Percentiles rank a stretch among this genome's conserved stretches.
phyloP scores from a whole-genome alignment of 35 echinoderm and acorn worm species.

The Chiridota heheva region DNA sequence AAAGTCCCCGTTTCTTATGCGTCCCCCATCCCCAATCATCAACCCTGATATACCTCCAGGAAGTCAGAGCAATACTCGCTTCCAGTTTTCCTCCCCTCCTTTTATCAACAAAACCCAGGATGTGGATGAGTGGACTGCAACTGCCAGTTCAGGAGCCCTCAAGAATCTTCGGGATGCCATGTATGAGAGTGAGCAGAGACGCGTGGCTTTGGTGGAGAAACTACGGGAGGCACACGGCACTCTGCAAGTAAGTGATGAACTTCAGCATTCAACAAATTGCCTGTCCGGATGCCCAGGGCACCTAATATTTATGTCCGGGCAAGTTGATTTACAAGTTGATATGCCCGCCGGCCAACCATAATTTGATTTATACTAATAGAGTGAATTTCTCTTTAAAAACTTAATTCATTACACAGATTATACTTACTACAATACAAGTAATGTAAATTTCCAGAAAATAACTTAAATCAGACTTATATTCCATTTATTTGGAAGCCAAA shows the following conservation, averaged over 20 bases:
- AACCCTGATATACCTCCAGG: constrained; percentile 16
- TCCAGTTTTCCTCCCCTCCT: background rate
- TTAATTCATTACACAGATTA: too few relatives aligned
- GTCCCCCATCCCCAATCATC: constrained; percentile 40
- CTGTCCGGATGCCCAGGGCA: too few relatives aligned
- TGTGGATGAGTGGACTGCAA: constrained; percentile 56
- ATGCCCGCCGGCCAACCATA: too few relatives aligned
- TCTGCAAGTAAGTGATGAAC: constrained; percentile 71
- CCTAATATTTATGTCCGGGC: too few relatives aligned
- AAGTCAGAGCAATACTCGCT: background rate
- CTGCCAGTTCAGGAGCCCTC: constrained; percentile 52
- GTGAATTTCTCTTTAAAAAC: too few relatives aligned
- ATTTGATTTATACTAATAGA: too few relatives aligned
- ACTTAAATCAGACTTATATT: too few relatives aligned
- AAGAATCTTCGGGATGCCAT: constrained; percentile 91
- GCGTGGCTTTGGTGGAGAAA: constrained; percentile 87
- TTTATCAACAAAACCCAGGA: constrained; percentile 1
- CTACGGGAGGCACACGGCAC: constrained; percentile 94
- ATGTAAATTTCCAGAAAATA: too few relatives aligned
- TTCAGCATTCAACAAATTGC: too few relatives aligned
- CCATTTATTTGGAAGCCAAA: too few relatives aligned
- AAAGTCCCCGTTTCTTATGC: constrained; percentile 50
- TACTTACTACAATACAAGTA: too few relatives aligned
- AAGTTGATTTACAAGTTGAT: too few relatives aligned
- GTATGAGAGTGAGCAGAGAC: constrained; percentile 96